Evolutionary conservation across 2,888 invertebrate species (phyloP), one percentile per base, ranked within the genome.

Genomic region (Tachina fera): DNA sequence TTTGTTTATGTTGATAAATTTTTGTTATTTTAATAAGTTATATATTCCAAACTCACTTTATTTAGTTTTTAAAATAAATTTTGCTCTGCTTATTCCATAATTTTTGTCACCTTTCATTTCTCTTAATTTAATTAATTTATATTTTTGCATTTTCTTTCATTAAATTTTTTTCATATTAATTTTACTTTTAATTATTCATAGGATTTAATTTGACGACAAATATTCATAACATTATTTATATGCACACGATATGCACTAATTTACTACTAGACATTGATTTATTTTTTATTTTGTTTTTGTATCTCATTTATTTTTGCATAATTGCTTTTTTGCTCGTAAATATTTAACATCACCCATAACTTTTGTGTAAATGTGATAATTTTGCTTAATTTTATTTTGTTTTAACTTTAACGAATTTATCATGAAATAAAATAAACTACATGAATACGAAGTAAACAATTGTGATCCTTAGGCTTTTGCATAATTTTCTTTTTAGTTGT

Each of bases 361-460:
- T 47, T 16, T 68, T 58, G 68, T 60, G 6, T 58, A 49, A 47
- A 14, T 76, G 16, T 70, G 41, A 60, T 65, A 16, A 9, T 9
- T 63, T 77, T 49, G 9, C 41, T 68, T 58, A 60, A 14, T 41
- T 70, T 61, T 19, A 14, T 47, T 68, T 68, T 49, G 8, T 43
- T 14, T 53, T 11, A 31, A 47, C 49, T 58, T 71, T 47, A 70
- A 56, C 41, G 22, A 63, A 63, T 71, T 63, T 47, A 9, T 71
- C 11, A n/a, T 43, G 22, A 13, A 47, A 58, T 58, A 39, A 22
- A n/a, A 10, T 9, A 31, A 65, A 45, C 43, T 1, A 47, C 19
- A 53, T 61, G 43, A 60, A 60, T 61, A n/a, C 39, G 53, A 11
- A 16, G 51, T 77, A 43, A 51, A 49, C 49, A 79, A 71, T 75